A percentile compares a stretch with the other conserved stretches of the same genome.
Evolutionary conservation across 1,140 invertebrate genomes (phyloP).

Genomic region (Lasioglossum baleicum): DNA sequence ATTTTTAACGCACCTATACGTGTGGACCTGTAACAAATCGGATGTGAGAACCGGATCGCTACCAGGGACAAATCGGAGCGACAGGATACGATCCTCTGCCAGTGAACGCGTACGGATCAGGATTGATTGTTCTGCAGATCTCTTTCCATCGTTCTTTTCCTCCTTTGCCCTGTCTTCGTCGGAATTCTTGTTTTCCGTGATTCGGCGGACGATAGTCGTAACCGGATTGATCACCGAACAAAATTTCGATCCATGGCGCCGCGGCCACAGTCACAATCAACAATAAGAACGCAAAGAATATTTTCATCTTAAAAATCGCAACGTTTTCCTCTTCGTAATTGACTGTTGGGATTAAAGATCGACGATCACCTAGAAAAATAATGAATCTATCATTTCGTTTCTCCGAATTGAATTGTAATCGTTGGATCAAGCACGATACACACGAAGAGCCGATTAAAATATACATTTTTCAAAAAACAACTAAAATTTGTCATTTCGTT

Average conservation of each 20-base stretch:
- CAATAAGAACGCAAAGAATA: constrained; percentile 62
- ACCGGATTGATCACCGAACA: constrained; percentile 57
- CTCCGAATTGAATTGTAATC: no score
- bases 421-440: no score
- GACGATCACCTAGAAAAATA: not conserved
- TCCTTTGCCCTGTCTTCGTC: constrained; percentile 57
- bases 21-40: not conserved
- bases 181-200: constrained; percentile 29
- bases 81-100: constrained; percentile 70
- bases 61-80: constrained; percentile 72
- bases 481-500: no score
- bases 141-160: constrained; percentile 76
- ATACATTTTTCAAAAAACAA: no score
- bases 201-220: constrained; percentile 23
- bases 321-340: not conserved
- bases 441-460: no score
- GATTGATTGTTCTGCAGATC: constrained; percentile 75
- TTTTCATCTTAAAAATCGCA: constrained; percentile 54
- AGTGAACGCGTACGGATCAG: constrained; percentile 73
- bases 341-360: not conserved
- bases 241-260: constrained; percentile 70
- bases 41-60: not conserved
- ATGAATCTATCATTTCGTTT: not conserved
- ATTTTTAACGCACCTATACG: constrained; percentile 58
- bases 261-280: constrained; percentile 52